Base-by-base conservation (phyloP, 2,797 vertebrate species). In the Ctenopoma kingsleyae region DNA sequence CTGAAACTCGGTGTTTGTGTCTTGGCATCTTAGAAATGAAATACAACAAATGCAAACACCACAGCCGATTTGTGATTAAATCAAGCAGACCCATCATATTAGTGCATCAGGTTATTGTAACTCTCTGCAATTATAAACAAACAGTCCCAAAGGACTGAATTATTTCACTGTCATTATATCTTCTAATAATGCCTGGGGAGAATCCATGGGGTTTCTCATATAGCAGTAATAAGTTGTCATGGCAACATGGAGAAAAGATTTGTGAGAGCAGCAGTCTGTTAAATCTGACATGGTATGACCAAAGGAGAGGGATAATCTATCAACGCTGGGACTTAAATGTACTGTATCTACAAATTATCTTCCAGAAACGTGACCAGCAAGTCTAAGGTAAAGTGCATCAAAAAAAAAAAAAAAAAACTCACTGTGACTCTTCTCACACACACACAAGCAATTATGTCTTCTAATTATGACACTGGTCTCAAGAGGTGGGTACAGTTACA, bases 191-290 rank as follows among this genome's bases (percentile, higher is more conserved):
- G n/a, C 36, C 59, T 66, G 40, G 48, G 48, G 54, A 66, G 51
- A 23, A 67, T 59, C 49, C 36, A 43, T 36, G 41, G 47, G 59
- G n/a, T 49, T 52, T 51, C 36, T 59, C 46, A 67, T 62, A 48
- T 30, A 50, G 66, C 40, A 10, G 74, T 73, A 67, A 81, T 72
- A 62, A 1, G 63, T 77, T 71, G 82, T 71, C 79, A 90, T 82
- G 82, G 80, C 72, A 79, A 89, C 80, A 48, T 22, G 46, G 49
- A 67, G 54, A 44, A 84, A 71, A 84, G 66, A 77, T 86, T 79
- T 72, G 71, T 74, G 53, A 41, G 44, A 67, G 80, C 72, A 82
- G 78, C 80, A 76, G 54, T 74, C 66, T 74, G 63, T 82, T 79
- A 80, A 89, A 86, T 77, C 53, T 73, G 74, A 80, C 36, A 47